Evolutionary conservation across 2,113 vertebrate species (phyloP).

Genomic region (Struthio camelus): DNA sequence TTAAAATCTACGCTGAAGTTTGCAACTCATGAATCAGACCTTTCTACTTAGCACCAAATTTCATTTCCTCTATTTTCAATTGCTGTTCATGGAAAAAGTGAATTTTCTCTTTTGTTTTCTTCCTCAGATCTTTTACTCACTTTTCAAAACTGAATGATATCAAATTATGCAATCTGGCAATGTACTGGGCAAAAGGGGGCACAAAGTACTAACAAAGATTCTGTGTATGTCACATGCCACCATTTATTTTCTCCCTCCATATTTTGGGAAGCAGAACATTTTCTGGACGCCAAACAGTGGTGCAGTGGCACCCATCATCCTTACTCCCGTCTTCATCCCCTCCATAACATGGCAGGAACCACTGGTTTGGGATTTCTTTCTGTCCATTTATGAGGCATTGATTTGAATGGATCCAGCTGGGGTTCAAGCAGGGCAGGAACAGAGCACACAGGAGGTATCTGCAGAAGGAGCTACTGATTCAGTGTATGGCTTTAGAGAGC

Average conservation of each 20-base stretch:
- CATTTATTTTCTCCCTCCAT: not conserved
- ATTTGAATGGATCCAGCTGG: not conserved
- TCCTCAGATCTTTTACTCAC: not conserved
- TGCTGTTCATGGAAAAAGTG: not conserved
- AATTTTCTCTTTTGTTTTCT: not conserved
- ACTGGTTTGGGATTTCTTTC: not conserved
- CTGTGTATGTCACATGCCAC: not conserved
- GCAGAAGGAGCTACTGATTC: not conserved
- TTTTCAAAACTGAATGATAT: not conserved
- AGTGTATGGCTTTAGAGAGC: not conserved
- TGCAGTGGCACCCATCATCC: rapidly evolving
- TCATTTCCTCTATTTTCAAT: not conserved
- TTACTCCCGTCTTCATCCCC: not conserved
- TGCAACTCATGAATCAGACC: not conserved
- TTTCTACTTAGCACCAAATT: not conserved
- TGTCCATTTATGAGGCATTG: not conserved
- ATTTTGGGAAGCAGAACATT: not conserved
- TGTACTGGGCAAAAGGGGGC: not conserved
- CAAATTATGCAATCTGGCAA: not conserved
- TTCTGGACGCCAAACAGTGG: not conserved
- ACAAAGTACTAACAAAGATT: not conserved
- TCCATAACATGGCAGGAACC: not conserved
- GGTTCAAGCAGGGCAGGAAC: not conserved
- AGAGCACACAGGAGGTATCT: rapidly evolving
- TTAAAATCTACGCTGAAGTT: not conserved